phyloP scores from a whole-genome alignment of 2,888 invertebrate species.

The Caradrina clavipalpis region DNA sequence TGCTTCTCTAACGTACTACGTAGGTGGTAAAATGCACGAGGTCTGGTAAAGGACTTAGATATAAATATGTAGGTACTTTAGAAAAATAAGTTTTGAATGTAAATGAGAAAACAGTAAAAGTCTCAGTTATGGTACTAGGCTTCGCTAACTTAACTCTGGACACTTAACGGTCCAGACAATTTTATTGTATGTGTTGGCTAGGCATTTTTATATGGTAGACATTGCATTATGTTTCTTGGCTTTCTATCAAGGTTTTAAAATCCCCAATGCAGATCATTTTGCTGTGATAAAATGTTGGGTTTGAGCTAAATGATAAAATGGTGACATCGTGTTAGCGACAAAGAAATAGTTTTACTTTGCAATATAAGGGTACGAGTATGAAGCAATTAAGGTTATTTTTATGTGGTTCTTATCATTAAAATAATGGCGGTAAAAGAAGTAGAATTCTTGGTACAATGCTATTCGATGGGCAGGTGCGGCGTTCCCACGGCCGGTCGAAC shows the following conservation, averaged over 20 bases:
- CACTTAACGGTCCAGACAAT: slow-evolving; percentile 40
- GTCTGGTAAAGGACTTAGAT: not conserved
- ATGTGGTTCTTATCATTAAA: slow-evolving; percentile 42
- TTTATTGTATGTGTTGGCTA: slow-evolving; percentile 48
- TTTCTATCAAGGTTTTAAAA: slow-evolving; percentile 47
- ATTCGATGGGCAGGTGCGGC: slow-evolving; percentile 80
- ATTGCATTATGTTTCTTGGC: slow-evolving; percentile 52
- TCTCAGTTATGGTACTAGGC: slow-evolving; percentile 27
- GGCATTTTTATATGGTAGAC: slow-evolving; percentile 49
- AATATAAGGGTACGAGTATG: slow-evolving; percentile 3
- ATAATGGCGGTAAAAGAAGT: slow-evolving; percentile 62
- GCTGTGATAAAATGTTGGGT: not conserved
- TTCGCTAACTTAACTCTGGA: slow-evolving; percentile 37
- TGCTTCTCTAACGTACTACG: not conserved
- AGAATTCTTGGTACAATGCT: slow-evolving; percentile 67
- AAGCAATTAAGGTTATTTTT: slow-evolving; percentile 25
- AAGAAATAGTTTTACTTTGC: not conserved
- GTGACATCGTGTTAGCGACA: not conserved
- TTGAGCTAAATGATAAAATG: too few relatives aligned
- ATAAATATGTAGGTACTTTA: not conserved
- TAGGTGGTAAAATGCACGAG: slow-evolving; percentile 8
- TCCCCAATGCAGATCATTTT: slow-evolving; percentile 24
- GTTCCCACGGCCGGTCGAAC: slow-evolving; percentile 79
- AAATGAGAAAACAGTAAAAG: slow-evolving; percentile 29
- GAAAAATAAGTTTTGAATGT: slow-evolving; percentile 18